Conservation (phyloP, 2,113 vertebrate species). For the Chauna torquata region DNA sequence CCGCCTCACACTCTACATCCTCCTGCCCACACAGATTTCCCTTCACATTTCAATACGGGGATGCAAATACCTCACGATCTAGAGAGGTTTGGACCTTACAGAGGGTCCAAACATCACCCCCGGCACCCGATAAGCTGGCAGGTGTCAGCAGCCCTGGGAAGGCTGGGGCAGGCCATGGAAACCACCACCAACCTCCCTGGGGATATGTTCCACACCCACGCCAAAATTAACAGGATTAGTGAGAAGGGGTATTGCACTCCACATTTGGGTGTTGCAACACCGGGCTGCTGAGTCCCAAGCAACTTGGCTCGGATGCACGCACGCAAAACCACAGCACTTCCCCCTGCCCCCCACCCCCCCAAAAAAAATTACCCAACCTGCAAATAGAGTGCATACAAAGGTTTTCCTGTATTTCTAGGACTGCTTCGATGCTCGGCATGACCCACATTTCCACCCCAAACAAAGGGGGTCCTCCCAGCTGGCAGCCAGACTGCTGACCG, state of each 20-base stretch:
- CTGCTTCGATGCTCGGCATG: background rate
- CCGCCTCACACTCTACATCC: background rate
- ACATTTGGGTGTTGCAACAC: background rate
- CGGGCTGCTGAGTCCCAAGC: background rate
- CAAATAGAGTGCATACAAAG: background rate
- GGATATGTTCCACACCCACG: background rate
- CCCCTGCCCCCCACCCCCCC: too few relatives aligned
- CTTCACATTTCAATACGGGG: background rate
- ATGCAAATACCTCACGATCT: background rate
- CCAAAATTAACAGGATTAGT: background rate
- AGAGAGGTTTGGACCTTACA: background rate
- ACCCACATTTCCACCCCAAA: accelerated
- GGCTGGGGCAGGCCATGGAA: background rate
- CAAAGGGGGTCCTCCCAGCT: background rate
- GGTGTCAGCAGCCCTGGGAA: background rate
- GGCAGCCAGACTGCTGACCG: background rate
- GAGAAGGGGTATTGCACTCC: background rate
- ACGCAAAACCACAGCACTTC: accelerated
- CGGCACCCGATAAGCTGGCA: background rate
- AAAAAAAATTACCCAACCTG: background rate
- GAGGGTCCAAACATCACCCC: background rate
- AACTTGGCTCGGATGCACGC: accelerated
- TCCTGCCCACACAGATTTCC: background rate
- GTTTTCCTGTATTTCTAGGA: background rate
- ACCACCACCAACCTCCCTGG: background rate